Conservation (phyloP, 64 coral and sea anemone genomes). For the Astreopora myriophthalma region DNA sequence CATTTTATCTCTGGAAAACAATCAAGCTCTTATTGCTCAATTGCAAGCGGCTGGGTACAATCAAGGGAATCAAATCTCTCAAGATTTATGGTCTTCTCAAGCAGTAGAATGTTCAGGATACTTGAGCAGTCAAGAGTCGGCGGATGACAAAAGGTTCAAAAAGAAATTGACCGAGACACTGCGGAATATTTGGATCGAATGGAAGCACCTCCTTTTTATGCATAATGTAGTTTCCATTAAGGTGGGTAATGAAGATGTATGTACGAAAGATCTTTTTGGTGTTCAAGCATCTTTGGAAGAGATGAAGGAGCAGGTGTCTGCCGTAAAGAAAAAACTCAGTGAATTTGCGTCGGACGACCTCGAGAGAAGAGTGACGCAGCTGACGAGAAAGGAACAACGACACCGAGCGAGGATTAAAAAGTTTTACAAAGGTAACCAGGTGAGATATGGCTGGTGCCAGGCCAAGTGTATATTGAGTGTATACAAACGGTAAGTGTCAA, state of each 20-base stretch:
- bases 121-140: neutral
- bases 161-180: neutral
- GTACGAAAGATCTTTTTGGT: neutral
- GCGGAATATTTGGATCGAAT: neutral
- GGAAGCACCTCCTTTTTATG: neutral
- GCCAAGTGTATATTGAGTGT: too few relatives aligned
- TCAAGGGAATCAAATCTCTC: neutral
- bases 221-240: neutral
- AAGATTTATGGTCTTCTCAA: neutral
- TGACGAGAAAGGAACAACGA: slow-evolving; percentile 30
- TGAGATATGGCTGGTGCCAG: neutral
- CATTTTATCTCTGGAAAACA: slow-evolving; percentile 22
- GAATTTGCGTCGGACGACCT: neutral
- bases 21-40: slow-evolving; percentile 41
- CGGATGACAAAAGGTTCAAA: neutral
- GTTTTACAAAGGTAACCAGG: neutral
- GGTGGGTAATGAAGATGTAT: neutral
- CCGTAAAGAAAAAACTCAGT: neutral
- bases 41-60: slow-evolving; percentile 65
- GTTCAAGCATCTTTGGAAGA: neutral
- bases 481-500: too few relatives aligned
- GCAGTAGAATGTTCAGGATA: neutral
- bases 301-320: slow-evolving; percentile 2
- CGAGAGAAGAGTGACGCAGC: neutral
- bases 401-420: slow-evolving; percentile 4